These are phyloP conservation scores for Dolichallabes microphthalmus DNA, from an alignment of 2,113 vertebrate species.

Conservation along the genomic window DNA sequence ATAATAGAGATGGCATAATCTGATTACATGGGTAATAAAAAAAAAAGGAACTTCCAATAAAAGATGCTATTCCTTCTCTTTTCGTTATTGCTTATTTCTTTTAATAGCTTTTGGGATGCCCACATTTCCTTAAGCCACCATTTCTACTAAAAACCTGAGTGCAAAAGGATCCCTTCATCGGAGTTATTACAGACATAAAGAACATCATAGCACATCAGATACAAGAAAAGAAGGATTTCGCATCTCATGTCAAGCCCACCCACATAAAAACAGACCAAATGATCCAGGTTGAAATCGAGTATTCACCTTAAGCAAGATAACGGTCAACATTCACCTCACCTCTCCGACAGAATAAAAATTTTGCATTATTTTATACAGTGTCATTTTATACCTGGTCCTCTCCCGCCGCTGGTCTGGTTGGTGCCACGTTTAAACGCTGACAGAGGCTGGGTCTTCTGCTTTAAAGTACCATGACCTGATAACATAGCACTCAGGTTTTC, in stretches of 20 bases:
- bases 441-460: constrained; percentile 60
- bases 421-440: constrained; percentile 73
- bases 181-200: background rate
- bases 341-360: background rate
- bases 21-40: constrained; percentile 31
- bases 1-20: constrained; percentile 20
- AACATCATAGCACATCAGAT: background rate
- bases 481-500: constrained; percentile 78
- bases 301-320: background rate
- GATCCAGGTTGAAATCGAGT: background rate
- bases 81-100: background rate
- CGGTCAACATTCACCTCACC: background rate
- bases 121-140: background rate
- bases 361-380: background rate
- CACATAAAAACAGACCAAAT: background rate
- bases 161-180: background rate
- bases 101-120: background rate
- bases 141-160: background rate
- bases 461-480: constrained; percentile 70
- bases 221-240: background rate
- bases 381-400: constrained; percentile 76
- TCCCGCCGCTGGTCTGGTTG: constrained; percentile 75
- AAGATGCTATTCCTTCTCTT: constrained; percentile 19
- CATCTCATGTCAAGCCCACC: background rate
- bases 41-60: constrained; percentile 47